A percentile compares a stretch with the other conserved stretches of the same genome.
These are phyloP conservation scores for Gymnosoma rotundatum DNA, from an alignment of 2,888 invertebrate species.

Conservation along the genomic window DNA sequence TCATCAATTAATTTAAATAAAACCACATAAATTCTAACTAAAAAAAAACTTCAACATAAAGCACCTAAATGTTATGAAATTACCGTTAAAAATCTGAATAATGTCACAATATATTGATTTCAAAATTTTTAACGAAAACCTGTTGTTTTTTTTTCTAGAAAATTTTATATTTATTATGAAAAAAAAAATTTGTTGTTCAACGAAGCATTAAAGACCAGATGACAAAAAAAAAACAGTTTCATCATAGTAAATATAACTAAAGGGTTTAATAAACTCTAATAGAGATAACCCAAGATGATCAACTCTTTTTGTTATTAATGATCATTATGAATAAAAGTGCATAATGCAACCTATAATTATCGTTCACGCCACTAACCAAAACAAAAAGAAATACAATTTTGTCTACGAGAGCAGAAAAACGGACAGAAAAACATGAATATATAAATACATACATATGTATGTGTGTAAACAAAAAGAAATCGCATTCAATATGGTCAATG, in stretches of 20 bases:
- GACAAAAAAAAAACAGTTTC: not conserved
- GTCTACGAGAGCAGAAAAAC: not conserved
- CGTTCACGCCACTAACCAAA: not conserved
- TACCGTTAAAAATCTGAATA: no score
- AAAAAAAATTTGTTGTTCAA: not conserved
- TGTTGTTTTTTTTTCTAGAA: not conserved
- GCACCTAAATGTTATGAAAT: no score
- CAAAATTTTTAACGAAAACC: no score
- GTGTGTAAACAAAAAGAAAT: not conserved
- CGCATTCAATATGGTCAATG: slow-evolving; percentile 73
- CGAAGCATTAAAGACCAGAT: not conserved
- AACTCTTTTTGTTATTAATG: slow-evolving; percentile 14
- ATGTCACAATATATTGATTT: no score
- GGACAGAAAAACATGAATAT: slow-evolving; percentile 10
- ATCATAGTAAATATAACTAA: not conserved
- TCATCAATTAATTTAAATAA: no score
- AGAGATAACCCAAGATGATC: slow-evolving; percentile 3
- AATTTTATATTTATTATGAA: not conserved
- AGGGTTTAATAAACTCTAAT: slow-evolving; percentile 30
- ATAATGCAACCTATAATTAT: slow-evolving; percentile 34
- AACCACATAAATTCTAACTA: no score
- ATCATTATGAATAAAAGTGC: not conserved
- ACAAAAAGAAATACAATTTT: not conserved
- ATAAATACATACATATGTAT: no score
- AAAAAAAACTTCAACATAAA: no score